phyloP scores from a whole-genome alignment of 2,888 invertebrate species.

The Hedychridium roseum region DNA sequence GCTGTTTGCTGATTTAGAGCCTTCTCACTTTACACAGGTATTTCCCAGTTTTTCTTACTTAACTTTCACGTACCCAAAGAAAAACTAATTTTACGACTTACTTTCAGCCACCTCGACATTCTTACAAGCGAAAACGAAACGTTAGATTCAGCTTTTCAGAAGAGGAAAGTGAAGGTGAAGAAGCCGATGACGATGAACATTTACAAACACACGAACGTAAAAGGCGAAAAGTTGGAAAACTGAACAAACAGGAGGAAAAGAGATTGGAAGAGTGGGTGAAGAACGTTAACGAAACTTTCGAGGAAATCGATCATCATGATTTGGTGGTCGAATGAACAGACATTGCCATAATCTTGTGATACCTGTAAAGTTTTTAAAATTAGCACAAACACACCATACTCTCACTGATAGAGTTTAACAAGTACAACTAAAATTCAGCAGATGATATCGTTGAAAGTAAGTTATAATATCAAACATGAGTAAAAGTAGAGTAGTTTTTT shows the following conservation, averaged over 20 bases:
- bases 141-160: slow-evolving; percentile 24
- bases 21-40: slow-evolving; percentile 49
- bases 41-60: no score
- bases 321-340: slow-evolving; percentile 50
- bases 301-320: slow-evolving; percentile 52
- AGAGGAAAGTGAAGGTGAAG: slow-evolving; percentile 26
- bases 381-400: no score
- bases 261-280: slow-evolving; percentile 47
- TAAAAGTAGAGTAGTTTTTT: no score
- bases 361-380: no score
- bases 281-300: slow-evolving; percentile 48
- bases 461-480: no score
- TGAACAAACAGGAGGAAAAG: slow-evolving; percentile 35
- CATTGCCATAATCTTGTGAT: no score
- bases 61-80: no score
- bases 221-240: slow-evolving; percentile 33
- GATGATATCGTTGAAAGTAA: no score
- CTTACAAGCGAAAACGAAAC: slow-evolving; percentile 49
- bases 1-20: slow-evolving; percentile 50
- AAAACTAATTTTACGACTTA: slow-evolving; percentile 7
- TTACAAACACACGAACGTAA: slow-evolving; percentile 27
- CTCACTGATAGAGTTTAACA: no score
- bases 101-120: slow-evolving; percentile 50
- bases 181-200: slow-evolving; percentile 6
- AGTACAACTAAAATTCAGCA: no score